phyloP scores from a whole-genome alignment of 2,113 vertebrate species.

The Amblyornis subalaris region DNA sequence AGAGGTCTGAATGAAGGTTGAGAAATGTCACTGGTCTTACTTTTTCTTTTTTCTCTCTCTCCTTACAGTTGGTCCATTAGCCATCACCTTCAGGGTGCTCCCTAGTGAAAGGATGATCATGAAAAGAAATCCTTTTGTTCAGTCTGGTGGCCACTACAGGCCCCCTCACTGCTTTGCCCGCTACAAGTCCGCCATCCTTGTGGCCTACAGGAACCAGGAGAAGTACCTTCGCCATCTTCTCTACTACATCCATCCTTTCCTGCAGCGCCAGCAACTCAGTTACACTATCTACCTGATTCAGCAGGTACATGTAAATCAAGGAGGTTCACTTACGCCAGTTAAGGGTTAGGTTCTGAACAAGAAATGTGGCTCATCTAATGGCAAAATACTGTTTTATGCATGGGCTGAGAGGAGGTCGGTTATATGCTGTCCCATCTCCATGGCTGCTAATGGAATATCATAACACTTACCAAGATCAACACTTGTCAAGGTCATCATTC shows the following conservation, averaged over 20 bases:
- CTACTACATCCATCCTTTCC: conserved; percentile 71
- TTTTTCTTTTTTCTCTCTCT: background rate
- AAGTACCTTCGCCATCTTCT: conserved; percentile 61
- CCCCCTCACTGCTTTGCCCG: conserved; percentile 67
- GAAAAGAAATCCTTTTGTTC: conserved; percentile 64
- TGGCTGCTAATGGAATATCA: background rate
- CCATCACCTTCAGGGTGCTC: conserved; percentile 42
- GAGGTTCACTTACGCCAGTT: background rate
- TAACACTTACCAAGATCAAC: background rate
- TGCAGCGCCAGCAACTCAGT: conserved; percentile 73
- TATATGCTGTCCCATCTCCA: background rate
- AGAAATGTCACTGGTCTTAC: background rate
- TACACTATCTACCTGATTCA: conserved; percentile 72
- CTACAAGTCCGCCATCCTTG: conserved; percentile 67
- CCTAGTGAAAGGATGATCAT: conserved; percentile 59
- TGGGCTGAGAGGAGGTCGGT: background rate
- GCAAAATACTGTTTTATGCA: background rate
- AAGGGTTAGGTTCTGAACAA: background rate
- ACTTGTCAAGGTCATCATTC: background rate
- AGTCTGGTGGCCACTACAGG: conserved; percentile 58
- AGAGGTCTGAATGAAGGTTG: background rate
- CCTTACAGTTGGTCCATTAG: conserved; percentile 64
- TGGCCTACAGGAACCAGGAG: conserved; percentile 67
- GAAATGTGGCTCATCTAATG: background rate
- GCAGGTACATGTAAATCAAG: conserved; percentile 55